Conservation (phyloP, 2,113 vertebrate genomes). For the Myrmecophaga tridactyla region DNA sequence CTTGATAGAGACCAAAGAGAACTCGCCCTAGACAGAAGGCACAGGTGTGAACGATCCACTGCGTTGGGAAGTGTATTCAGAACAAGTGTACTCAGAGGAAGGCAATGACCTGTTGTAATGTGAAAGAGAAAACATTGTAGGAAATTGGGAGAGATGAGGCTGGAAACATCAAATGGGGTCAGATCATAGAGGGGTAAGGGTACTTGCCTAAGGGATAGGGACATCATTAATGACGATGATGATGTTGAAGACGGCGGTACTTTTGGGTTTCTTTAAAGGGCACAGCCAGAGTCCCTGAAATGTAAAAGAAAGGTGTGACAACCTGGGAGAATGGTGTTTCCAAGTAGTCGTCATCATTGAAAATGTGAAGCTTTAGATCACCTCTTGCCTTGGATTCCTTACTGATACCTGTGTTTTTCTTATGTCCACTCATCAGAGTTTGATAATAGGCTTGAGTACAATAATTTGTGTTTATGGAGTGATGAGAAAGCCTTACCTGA, state of each 20-base stretch:
- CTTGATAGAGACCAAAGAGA: background rate
- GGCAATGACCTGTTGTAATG: fast-evolving
- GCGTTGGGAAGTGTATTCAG: background rate
- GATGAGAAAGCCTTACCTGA: background rate
- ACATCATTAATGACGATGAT: background rate
- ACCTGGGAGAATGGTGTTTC: background rate
- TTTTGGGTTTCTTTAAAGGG: background rate
- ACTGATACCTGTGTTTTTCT: background rate
- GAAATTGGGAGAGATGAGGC: background rate
- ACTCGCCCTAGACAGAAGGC: background rate
- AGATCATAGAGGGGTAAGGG: background rate
- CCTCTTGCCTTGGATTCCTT: background rate
- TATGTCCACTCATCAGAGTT: background rate
- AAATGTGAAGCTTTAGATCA: background rate
- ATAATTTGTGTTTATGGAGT: background rate
- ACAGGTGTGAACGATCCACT: background rate
- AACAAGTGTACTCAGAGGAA: background rate
- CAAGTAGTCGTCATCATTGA: background rate
- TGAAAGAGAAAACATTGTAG: background rate
- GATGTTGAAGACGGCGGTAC: background rate
- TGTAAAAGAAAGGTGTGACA: background rate
- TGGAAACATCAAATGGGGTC: background rate
- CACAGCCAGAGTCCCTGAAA: background rate
- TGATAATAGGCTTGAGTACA: background rate
- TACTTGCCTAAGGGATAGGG: background rate